phyloP scores from a whole-genome alignment of 2,888 invertebrate species.

The Rhyacophila evoluta region DNA sequence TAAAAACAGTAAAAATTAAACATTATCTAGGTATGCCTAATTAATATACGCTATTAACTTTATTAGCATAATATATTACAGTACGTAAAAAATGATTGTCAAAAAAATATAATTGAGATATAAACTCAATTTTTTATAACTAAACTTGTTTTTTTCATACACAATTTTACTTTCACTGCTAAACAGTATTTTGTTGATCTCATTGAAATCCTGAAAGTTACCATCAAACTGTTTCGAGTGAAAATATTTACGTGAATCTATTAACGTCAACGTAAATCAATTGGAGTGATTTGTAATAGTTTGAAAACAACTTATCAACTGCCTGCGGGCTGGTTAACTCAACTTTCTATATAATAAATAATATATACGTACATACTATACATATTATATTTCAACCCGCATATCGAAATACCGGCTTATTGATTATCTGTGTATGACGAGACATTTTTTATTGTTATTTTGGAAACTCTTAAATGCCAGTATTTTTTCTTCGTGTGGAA shows the following conservation, averaged over 20 bases:
- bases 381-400: neutral
- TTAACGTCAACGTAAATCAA: slow-evolving; percentile 19
- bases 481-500: no score
- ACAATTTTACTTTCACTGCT: neutral
- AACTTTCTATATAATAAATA: slow-evolving; percentile 38
- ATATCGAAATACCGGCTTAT: slow-evolving; percentile 7
- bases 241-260: slow-evolving; percentile 21
- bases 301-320: slow-evolving; percentile 29
- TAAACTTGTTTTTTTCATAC: neutral
- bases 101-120: no score
- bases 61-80: no score
- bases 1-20: no score
- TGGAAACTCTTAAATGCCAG: no score
- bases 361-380: slow-evolving; percentile 1
- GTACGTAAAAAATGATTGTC: no score
- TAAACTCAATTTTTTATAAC: neutral
- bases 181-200: neutral
- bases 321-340: slow-evolving; percentile 35
- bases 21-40: no score
- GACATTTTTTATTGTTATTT: neutral
- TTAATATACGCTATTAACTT: no score
- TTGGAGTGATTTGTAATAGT: slow-evolving; percentile 27
- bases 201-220: neutral
- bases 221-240: neutral
- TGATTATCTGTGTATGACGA: neutral